Base-by-base conservation (phyloP, 2,797 vertebrate genomes). In the Meda fulgida region DNA sequence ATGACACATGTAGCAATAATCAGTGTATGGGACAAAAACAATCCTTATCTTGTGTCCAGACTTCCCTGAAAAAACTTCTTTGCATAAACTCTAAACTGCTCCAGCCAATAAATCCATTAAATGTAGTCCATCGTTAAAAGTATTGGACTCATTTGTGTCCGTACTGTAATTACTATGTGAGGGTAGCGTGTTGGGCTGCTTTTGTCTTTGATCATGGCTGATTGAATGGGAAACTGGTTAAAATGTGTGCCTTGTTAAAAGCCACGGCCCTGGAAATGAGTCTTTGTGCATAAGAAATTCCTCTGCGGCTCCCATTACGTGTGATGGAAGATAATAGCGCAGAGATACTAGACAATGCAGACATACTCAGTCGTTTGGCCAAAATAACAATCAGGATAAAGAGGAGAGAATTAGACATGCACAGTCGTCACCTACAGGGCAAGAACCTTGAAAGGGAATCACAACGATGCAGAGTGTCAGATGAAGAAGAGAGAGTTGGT, bases 211-310 rank as follows among this genome's bases (percentile, higher is more conserved):
- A 71, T 88, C 84, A 91, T 89, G 88, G 87, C 86, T 51, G 72
- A 29, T 34, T 73, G 53, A 81, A 80, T 87, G 31, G 65, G 46
- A 82, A 80, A 72, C 86, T 79, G 77, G 73, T 86, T 83, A 82
- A 92, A 95, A 94, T 94, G 90, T 84, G 34, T 71, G 87, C 88
- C 91, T 94, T 94, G 94, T 94, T 94, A 82, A 11, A 51, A 91
- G 87, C 88, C 78, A 90, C 72, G 85, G 89, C 87, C 88, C 89
- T 87, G 92, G 91, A 92, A 93, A 91, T 88, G 87, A 89, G 86
- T 82, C 88, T 89, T 91, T 83, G 78, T 89, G 85, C 87, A 90
- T 78, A 81, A 83, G 80, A 88, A 87, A 63, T 89, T 91, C 87
- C 89, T 79, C 78, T 89, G 85, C 70, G 14, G 53, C 53, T 80